Conservation (phyloP, 2,888 invertebrate species). For the Actias luna region DNA sequence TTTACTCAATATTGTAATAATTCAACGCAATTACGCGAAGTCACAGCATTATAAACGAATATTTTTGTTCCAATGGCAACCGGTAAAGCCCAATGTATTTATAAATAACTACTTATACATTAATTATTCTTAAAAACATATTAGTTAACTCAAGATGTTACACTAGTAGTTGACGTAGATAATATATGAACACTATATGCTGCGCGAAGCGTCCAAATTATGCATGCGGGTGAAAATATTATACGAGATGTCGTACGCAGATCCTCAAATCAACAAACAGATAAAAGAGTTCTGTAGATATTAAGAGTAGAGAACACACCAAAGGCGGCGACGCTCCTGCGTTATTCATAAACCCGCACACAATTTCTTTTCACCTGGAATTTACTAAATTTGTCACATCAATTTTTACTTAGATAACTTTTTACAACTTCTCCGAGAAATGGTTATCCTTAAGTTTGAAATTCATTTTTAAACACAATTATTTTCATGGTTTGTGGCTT, state of each 20-base stretch:
- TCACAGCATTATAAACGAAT: too few relatives aligned
- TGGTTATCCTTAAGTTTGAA: slow-evolving; percentile 32
- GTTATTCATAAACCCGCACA: slow-evolving; percentile 63
- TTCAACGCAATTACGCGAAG: too few relatives aligned
- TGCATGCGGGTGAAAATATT: slow-evolving; percentile 23
- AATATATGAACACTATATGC: background rate
- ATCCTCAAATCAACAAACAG: slow-evolving; percentile 49
- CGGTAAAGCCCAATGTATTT: too few relatives aligned
- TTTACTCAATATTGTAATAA: background rate
- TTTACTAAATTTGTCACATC: slow-evolving; percentile 54
- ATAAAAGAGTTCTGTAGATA: slow-evolving; percentile 49
- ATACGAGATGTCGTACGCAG: slow-evolving; percentile 30
- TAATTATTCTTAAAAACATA: background rate
- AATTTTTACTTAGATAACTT: slow-evolving; percentile 53
- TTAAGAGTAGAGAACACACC: slow-evolving; percentile 54
- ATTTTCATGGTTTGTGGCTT: background rate
- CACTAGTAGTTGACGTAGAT: background rate
- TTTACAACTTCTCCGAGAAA: slow-evolving; percentile 41
- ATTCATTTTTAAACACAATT: slow-evolving; percentile 29
- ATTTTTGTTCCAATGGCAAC: too few relatives aligned
- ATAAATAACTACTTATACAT: too few relatives aligned
- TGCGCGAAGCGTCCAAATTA: background rate
- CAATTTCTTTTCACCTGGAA: slow-evolving; percentile 59
- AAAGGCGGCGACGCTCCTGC: slow-evolving; percentile 61
- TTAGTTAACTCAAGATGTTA: background rate